Evolutionary conservation across 2,888 invertebrate genomes (phyloP), one percentile per base, ranked within the genome.

Genomic region (Lymantria dispar): DNA sequence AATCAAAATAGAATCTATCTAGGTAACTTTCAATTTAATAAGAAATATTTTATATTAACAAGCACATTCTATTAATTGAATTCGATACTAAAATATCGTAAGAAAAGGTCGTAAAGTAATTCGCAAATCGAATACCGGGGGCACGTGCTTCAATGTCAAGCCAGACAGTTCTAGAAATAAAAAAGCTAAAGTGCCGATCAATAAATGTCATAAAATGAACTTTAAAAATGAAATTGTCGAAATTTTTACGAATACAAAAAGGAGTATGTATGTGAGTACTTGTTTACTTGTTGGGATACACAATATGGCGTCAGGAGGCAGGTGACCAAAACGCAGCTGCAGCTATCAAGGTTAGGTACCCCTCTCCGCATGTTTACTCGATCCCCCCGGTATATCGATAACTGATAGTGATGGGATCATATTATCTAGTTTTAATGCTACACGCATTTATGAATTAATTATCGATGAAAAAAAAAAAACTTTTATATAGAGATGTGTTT

Each of bases 281-380:
- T 80, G 85, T 80, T 72, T 68, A 59, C 56, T 62, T 49, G 64
- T 50, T 57, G 75, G 77, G 72, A 80, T 48, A 48, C 75, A 74
- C 80, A 83, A 80, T 78, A 82, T 82, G 85, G 82, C 72, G 73
- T 46, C 55, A 48, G 70, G 70, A 66, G 83, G 89, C 87, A 87
- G 89, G 88, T 87, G 87, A 86, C 76, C 81, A 73, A 52, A 52
- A 68, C 49, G 86, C 89, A 86, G 89, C 88, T 86, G 89, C 85
- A 78, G 71, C 33, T 78, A 72, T 72, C 86, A 90, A 87, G 89
- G 87, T 86, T 85, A 71, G 69, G 76, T 70, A 74, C 80, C 78
- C 74, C 81, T 74, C 80, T 81, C 80, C 76, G 72, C 78, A 62
- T 74, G 72, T 73, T 75, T 72, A 70, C 74, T 66, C 66, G 67